These are phyloP conservation scores for Chymomyza procnemis DNA, from an alignment of 2,888 invertebrate genomes.

Conservation along the genomic window DNA sequence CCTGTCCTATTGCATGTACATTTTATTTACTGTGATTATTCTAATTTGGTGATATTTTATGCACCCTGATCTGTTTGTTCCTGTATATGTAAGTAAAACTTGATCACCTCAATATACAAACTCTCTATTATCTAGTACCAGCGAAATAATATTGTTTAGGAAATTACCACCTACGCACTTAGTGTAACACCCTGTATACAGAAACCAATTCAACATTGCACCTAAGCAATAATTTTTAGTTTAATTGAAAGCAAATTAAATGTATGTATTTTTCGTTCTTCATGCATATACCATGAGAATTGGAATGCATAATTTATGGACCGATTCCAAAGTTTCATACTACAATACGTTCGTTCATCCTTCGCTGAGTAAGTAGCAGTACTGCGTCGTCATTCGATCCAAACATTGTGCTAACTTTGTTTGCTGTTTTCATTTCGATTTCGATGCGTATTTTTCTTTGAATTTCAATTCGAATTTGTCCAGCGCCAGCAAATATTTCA, in stretches of 20 bases:
- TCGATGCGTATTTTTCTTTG: not conserved
- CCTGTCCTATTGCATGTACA: no score
- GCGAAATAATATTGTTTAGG: no score
- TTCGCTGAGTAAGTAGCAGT: not conserved
- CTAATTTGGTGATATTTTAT: no score
- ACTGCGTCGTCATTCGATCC: not conserved
- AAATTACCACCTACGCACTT: no score
- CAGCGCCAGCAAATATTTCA: not conserved
- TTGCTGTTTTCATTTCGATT: not conserved
- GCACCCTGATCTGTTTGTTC: no score
- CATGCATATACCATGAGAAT: not conserved
- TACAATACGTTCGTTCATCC: not conserved
- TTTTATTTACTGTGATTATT: no score
- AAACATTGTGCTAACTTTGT: not conserved
- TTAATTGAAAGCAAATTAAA: not conserved
- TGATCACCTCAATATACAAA: no score
- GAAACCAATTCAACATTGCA: no score
- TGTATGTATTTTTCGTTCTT: not conserved
- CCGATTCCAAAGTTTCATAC: not conserved
- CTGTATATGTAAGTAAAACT: no score
- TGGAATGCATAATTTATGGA: not conserved
- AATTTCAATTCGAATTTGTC: not conserved
- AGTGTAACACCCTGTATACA: no score
- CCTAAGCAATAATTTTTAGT: not conserved
- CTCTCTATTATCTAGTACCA: no score